Base-by-base conservation (phyloP, 37 sponge, comb jelly and placozoan species). In the Petrosia ficiformis region DNA sequence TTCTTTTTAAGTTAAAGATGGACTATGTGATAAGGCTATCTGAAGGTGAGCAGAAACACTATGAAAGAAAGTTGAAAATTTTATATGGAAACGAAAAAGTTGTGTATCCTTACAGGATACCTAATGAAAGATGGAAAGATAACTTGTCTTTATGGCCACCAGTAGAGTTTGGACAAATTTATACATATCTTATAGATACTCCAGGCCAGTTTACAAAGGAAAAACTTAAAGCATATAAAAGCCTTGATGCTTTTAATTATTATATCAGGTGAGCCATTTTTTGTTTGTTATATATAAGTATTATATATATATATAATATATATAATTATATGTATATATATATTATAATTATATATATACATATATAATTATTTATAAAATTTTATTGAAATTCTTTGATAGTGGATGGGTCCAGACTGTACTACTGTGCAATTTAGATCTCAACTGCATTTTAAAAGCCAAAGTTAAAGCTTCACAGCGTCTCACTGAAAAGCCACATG, bases 351-450 rank as follows among this genome's bases (percentile, higher is more conserved):
- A n/a, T n/a, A n/a, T n/a, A n/a, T n/a, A n/a, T n/a, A n/a, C n/a
- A n/a, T n/a, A n/a, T n/a, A n/a, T n/a, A n/a, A n/a, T n/a, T n/a
- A n/a, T n/a, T n/a, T n/a, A n/a, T n/a, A n/a, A n/a, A n/a, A n/a
- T n/a, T n/a, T n/a, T n/a, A 19, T n/a, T n/a, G n/a, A n/a, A n/a
- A n/a, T n/a, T n/a, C n/a, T n/a, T n/a, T n/a, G n/a, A 68, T 40
- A 68, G 43, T 68, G 70, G 70, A 33, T 68, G 43, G 40, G 70
- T 68, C 22, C 70, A 40, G 11, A 68, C 70, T 35, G 70, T 68
- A 22, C 34, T 8, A 4, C 32, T 41, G 19, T 31, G 24, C 6
- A 40, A 16, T 32, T 14, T 39, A n/a, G 70, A n/a, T 6, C 8
- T 16, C 4, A 41, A 40, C 22, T 41, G 70, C 34, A 68, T 31